Evolutionary conservation across 2,888 invertebrate genomes (phyloP), one percentile per base, ranked within the genome.

Genomic region (Colostygia pectinataria): DNA sequence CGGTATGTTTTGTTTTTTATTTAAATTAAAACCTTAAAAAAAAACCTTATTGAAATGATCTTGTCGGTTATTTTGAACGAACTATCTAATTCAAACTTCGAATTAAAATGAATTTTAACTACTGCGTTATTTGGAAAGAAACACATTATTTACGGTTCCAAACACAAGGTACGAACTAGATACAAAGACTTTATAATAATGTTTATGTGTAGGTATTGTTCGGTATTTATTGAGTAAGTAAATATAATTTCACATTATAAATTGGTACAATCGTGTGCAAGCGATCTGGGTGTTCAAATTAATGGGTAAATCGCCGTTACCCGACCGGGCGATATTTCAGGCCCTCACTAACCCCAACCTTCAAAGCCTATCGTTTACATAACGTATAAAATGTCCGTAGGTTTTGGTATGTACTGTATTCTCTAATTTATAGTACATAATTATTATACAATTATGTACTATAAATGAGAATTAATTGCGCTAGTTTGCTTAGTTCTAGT

Each of bases 311-410:
- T 71, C 67, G 63, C 59, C 56, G 64, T 59, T 60, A 68, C 59
- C 61, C 55, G 56, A 60, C 57, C 61, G 60, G 54, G 57, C 52
- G 56, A 63, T 62, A 63, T 65, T 68, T 65, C 59, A 66, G 53
- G 41, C 59, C 65, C 65, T 70, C 64, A 71, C 72, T 72, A 71
- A 71, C 67, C 72, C 60, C 43, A 53, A 65, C 66, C 74, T 56
- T 56, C 55, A 41, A 34, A 59, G 61, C 59, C 55, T 63, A 61
- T 65, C 61, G 63, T 58, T 65, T 65, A 61, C 59, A 43, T 42
- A 42, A 42, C 46, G 38, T 45, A 51, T 41, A 51, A 51, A 51
- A 51, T 51, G 33, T 45, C 51, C 23, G 28, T 32, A 37, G 32
- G 32, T 45, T 40, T 39, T 43, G 20, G 29, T 32, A 13, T 15